phyloP scores from a whole-genome alignment of 2,797 vertebrate genomes.

The Phataginus tricuspis region DNA sequence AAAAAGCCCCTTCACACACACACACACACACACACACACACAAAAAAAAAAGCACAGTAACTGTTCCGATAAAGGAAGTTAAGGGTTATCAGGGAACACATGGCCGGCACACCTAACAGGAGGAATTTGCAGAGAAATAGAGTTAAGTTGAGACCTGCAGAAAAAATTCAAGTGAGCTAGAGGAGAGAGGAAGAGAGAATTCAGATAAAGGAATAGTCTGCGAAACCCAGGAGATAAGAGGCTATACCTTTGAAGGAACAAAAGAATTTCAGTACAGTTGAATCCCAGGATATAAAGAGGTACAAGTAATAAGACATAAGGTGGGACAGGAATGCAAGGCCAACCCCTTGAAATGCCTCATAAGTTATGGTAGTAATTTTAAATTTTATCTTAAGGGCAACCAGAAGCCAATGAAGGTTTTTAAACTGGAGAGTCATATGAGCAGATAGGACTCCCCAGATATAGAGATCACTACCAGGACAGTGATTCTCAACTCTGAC shows the following conservation, averaged over 20 bases:
- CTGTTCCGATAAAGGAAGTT: neutral
- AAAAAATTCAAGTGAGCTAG: neutral
- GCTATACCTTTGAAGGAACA: neutral
- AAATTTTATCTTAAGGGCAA: neutral
- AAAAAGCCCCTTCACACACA: too few species aligned
- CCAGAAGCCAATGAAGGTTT: neutral
- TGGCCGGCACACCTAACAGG: neutral
- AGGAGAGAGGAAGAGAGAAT: neutral
- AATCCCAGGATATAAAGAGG: neutral
- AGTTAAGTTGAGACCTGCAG: neutral
- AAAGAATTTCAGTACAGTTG: neutral
- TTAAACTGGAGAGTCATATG: neutral
- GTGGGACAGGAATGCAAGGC: neutral
- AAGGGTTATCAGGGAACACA: neutral
- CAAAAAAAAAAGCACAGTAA: neutral
- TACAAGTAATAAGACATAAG: neutral
- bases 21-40: too few species aligned
- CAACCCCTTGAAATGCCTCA: neutral
- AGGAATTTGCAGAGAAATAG: neutral
- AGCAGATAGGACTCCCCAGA: neutral
- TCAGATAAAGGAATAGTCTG: neutral
- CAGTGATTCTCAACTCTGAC: neutral
- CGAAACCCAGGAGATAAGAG: neutral
- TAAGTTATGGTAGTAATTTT: neutral
- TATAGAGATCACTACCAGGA: neutral